Base-by-base conservation (phyloP, 1,140 invertebrate species). In the Lepidotrigona ventralis region DNA sequence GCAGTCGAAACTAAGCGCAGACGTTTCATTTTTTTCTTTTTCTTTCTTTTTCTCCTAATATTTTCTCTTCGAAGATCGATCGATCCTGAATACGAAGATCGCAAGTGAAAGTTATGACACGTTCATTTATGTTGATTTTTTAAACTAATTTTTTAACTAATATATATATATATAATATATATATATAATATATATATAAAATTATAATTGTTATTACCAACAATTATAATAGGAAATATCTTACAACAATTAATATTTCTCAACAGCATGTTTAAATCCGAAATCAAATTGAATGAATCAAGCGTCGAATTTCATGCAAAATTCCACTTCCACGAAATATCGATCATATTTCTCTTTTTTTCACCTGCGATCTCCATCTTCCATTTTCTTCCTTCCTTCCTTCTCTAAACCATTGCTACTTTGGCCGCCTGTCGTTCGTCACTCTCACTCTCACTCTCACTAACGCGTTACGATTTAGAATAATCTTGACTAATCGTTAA, bases 401-500 rank as follows among this genome's bases (percentile, higher is more conserved):
- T 46, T 71, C 56, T 64, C 12, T 14, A 58, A 51, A 51, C 33
- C 54, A 39, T 56, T 56, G 29, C 26, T 68, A 39, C 6, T 71
- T 70, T 39, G 73, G 56, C 72, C 75, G 64, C 39, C 79, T 56
- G 81, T 33, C 33, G 19, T 12, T 21, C 39, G 12, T 26, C 26
- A 29, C 17, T 56, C n/a, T 54, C 8, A 46, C 17, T 26, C n/a
- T n/a, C n/a, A n/a, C n/a, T n/a, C n/a, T 77, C 79, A 58, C 58
- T 72, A 64, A 54, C 86, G 85, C 87, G 82, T n/a, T 85, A 74
- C 60, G 84, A 76, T 83, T 73, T 88, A 88, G 68, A 86, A 81
- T 89, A 88, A 89, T 39, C 66, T 80, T 88, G 51, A 81, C 68
- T 88, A 88, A 90, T 84, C 63, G 58, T 84, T 89, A 87, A 86